Base-by-base conservation (phyloP, 1,140 invertebrate species). In the Dolichoris vasculosae region DNA sequence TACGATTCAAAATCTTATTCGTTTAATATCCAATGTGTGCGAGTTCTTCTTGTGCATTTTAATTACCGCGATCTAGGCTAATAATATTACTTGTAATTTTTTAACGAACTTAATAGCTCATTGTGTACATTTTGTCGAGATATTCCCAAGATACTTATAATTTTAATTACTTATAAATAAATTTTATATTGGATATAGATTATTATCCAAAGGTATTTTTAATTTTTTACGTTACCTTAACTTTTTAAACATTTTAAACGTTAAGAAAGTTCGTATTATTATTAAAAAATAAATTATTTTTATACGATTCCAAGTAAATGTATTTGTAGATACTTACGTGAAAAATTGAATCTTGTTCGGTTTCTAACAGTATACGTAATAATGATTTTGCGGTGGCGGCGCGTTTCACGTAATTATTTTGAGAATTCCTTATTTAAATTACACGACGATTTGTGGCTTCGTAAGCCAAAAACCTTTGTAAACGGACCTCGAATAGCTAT, bases 341-440 rank as follows among this genome's bases (percentile, higher is more conserved):
- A 73, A 43, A 73, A 26, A 43, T 43, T 43, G 20, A 73, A 43
- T 73, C 32, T 43, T n/a, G 38, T 73, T 73, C 38, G 17, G 17
- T 43, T 43, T 73, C 38, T 73, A 73, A 43, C 8, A n/a, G 38
- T 43, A 71, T 6, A 6, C 35, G 1, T 4, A 38, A 23, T 71
- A 73, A 73, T 73, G 40, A n/a, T 73, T 73, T 73, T 73, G 48
- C 11, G 51, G 23, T 51, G 20, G 46, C 75, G 13, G 43, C n/a
- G 15, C 13, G 32, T 82, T 46, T 43, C 17, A 26, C 32, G 38
- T 43, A 80, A 71, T 82, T 69, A 82, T 82, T 82, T 82, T 55
- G 67, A 30, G 17, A 82, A 75, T 82, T 75, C 32, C 48, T 75
- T 63, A 48, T 79, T 79, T 40, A 20, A 78, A 78, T 59, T 35